Percentiles rank a stretch among this genome's conserved stretches.
Evolutionary conservation across 92 coral and sea anemone genomes (phyloP).

Genomic region (Parazoanthus swiftii): DNA sequence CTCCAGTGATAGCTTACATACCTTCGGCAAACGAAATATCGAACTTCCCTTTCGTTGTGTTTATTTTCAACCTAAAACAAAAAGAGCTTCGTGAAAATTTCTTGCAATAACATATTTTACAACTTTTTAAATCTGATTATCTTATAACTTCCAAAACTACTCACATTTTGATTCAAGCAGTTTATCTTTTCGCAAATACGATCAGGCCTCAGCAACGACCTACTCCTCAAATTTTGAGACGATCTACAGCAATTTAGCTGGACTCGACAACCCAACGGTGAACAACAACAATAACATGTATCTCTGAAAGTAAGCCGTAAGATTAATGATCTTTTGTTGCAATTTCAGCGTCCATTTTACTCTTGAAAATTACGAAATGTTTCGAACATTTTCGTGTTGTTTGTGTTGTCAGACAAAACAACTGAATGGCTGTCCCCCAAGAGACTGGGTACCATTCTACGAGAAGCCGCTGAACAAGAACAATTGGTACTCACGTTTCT

Average conservation of each 20-base stretch:
- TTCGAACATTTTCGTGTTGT: neutral
- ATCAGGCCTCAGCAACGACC: conserved; percentile 10
- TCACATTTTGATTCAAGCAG: too few species aligned
- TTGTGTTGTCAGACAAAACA: conserved; percentile 47
- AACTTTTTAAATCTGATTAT: neutral
- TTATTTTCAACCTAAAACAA: conserved; percentile 40
- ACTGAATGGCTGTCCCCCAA: neutral
- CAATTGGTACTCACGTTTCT: too few species aligned
- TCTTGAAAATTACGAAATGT: neutral
- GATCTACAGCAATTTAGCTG: neutral
- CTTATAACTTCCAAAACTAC: neutral
- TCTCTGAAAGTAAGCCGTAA: neutral
- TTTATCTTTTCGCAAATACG: too few species aligned
- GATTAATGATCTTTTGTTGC: neutral
- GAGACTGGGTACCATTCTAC: conserved; percentile 34
- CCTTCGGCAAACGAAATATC: conserved; percentile 38
- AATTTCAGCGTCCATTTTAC: neutral
- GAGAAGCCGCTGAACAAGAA: conserved; percentile 3
- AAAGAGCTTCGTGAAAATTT: neutral
- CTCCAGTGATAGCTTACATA: neutral
- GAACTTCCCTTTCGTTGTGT: conserved; percentile 31
- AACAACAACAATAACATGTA: neutral
- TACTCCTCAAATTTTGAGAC: neutral
- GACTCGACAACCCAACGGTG: neutral
- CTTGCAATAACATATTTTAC: neutral